Conservation (phyloP, 1,140 invertebrate genomes). For the Cherax destructor region DNA sequence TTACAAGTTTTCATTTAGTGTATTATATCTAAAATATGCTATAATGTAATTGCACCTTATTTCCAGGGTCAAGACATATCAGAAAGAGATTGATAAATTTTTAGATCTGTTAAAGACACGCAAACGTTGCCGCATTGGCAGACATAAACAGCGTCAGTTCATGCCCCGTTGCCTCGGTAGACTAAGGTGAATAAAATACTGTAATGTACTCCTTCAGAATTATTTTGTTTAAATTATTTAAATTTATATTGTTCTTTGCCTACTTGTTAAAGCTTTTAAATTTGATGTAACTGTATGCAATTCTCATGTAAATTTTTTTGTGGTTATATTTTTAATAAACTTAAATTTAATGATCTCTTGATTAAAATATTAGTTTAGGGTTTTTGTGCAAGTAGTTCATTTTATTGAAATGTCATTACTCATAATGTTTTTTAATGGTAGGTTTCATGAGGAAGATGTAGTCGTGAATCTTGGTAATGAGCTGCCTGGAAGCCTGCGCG, state of each 20-base stretch:
- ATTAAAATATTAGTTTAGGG: too few relatives aligned
- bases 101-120: not conserved
- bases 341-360: too few relatives aligned
- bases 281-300: not conserved
- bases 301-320: not conserved
- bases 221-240: too few relatives aligned
- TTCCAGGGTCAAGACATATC: conserved; percentile 21
- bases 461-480: conserved; percentile 34
- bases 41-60: not conserved
- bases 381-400: too few relatives aligned
- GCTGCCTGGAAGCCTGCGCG: conserved; percentile 24
- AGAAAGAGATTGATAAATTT: conserved; percentile 6
- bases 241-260: not conserved
- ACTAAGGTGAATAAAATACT: not conserved
- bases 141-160: not conserved
- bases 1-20: too few relatives aligned
- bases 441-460: conserved; percentile 45
- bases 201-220: too few relatives aligned
- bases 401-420: not conserved
- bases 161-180: not conserved
- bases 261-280: too few relatives aligned
- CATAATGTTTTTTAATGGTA: not conserved
- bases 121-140: not conserved
- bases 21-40: too few relatives aligned
- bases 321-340: too few relatives aligned